A percentile compares a stretch with the other conserved stretches of the same genome.
phyloP scores from a whole-genome alignment of 2,797 vertebrate species.

The Lithobates sylvaticus region DNA sequence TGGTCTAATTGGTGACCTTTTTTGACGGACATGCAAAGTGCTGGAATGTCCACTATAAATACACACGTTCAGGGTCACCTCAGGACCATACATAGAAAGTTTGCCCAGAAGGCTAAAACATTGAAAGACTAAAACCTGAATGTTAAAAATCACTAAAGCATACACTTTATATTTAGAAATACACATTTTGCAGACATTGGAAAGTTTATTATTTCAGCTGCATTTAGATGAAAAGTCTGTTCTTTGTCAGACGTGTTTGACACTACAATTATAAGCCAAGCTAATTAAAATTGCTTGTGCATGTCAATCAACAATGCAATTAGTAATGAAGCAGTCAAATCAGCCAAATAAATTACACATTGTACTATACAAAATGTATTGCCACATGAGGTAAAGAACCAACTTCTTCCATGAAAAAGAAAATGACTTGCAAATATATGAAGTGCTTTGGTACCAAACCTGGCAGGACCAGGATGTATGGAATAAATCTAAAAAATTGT shows the following conservation, averaged over 20 bases:
- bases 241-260: conserved; percentile 16
- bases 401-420: background rate
- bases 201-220: conserved; percentile 46
- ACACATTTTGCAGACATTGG: background rate
- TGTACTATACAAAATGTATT: conserved; percentile 23
- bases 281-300: conserved; percentile 35
- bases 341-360: background rate
- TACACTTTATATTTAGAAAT: conserved; percentile 10
- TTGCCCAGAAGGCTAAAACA: background rate
- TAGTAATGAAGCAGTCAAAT: conserved; percentile 8
- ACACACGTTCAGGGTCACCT: conserved; percentile 4
- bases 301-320: conserved; percentile 40
- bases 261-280: conserved; percentile 1
- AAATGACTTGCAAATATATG: background rate
- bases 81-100: background rate
- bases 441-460: background rate
- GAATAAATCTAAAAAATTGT: background rate
- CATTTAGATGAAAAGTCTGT: conserved; percentile 12
- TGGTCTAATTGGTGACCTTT: conserved; percentile 2
- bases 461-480: conserved; percentile 21
- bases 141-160: background rate
- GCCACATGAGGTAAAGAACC: background rate
- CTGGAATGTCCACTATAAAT: background rate
- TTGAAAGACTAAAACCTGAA: no score
- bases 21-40: background rate